Percentiles rank a stretch among this genome's conserved stretches.
Evolutionary conservation across 2,113 vertebrate species (phyloP).

Genomic region (Laterallus jamaicensis): DNA sequence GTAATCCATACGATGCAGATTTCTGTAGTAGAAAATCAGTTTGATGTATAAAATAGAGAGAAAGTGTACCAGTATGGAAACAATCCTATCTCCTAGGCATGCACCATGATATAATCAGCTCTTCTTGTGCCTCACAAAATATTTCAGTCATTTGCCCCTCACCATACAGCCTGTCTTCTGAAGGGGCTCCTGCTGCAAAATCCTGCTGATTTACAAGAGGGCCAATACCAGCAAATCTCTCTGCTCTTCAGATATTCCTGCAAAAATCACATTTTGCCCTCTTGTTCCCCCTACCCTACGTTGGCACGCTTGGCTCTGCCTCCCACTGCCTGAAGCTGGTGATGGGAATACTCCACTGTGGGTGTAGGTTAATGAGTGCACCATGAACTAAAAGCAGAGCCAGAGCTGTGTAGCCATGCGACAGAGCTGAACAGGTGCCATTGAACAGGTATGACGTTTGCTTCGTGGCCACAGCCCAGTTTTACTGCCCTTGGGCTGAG

Average conservation of each 20-base stretch:
- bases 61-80: neutral
- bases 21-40: neutral
- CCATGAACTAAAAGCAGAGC: neutral
- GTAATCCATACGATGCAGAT: neutral
- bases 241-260: neutral
- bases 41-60: neutral
- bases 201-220: neutral
- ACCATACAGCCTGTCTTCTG: neutral
- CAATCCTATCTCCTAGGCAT: neutral
- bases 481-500: neutral
- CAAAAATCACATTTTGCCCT: neutral
- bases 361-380: neutral
- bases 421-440: neutral
- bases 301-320: neutral
- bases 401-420: neutral
- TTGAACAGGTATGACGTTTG: neutral
- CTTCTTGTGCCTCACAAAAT: neutral
- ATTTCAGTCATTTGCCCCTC: neutral
- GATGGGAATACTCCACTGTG: neutral
- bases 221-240: neutral
- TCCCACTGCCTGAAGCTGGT: neutral
- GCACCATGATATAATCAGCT: neutral
- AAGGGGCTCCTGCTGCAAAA: neutral
- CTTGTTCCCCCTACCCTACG: rapidly evolving
- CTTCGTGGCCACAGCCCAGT: neutral